Evolutionary conservation across 2,888 invertebrate genomes (phyloP).

Genomic region (Melinaea menophilus): DNA sequence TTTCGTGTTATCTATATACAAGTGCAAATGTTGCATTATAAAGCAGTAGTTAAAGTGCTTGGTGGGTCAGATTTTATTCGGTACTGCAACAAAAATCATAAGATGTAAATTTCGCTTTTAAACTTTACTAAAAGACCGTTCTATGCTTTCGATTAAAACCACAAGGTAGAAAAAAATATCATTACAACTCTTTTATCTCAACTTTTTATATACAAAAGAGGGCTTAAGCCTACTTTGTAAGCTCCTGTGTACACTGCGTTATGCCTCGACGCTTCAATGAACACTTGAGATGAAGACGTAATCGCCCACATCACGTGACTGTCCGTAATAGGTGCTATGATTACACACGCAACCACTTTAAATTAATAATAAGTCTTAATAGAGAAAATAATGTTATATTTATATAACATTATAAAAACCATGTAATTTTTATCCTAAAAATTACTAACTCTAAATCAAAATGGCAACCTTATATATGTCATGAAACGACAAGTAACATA

Average conservation of each 20-base stretch:
- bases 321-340: slow-evolving; percentile 3
- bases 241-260: slow-evolving; percentile 20
- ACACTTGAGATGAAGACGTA: slow-evolving; percentile 35
- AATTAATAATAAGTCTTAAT: slow-evolving; percentile 8
- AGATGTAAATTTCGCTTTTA: no score
- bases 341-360: slow-evolving; percentile 10
- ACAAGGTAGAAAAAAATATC: background rate
- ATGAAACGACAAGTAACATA: background rate
- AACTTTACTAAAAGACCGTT: no score
- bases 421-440: background rate
- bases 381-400: background rate
- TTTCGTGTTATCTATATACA: background rate
- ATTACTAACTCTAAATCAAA: no score
- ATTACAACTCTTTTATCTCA: background rate
- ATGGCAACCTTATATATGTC: no score
- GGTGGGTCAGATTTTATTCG: no score
- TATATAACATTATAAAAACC: no score
- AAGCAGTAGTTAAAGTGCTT: no score
- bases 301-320: slow-evolving; percentile 28
- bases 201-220: slow-evolving; percentile 6
- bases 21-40: no score
- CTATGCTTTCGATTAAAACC: background rate
- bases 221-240: slow-evolving; percentile 10
- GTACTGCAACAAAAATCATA: no score
- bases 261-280: slow-evolving; percentile 32